Evolutionary conservation across 2,113 vertebrate species (phyloP).

Genomic region (Psilopogon haemacephalus): DNA sequence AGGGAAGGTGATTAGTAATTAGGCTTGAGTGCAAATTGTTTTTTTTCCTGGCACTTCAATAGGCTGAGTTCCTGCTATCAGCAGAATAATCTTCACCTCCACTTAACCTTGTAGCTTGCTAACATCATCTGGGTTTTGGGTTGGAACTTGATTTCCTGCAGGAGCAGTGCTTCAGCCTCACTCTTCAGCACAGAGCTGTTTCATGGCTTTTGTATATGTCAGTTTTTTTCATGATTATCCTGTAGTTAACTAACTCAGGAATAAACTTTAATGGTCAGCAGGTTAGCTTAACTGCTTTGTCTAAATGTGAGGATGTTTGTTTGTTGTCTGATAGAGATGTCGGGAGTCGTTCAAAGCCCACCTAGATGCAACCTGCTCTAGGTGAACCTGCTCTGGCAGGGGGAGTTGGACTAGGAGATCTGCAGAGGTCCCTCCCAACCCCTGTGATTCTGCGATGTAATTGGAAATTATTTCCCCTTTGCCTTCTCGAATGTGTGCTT

Average conservation of each 20-base stretch:
- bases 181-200: background rate
- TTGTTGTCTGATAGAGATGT: background rate
- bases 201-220: background rate
- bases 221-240: background rate
- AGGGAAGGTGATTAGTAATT: background rate
- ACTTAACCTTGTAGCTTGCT: background rate
- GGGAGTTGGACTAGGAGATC: too few relatives aligned
- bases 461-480: background rate
- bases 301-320: background rate
- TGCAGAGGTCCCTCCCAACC: too few relatives aligned
- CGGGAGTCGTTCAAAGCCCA: too few relatives aligned
- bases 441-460: background rate
- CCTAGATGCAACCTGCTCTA: too few relatives aligned
- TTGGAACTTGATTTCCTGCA: background rate
- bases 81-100: constrained; percentile 25
- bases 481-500: background rate
- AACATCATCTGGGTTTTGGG: background rate
- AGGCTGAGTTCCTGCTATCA: constrained; percentile 18
- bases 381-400: too few relatives aligned
- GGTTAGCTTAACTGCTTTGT: background rate
- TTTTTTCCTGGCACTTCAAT: constrained; percentile 25
- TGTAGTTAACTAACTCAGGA: background rate
- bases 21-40: background rate
- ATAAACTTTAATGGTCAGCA: background rate
- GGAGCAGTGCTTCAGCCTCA: background rate